Evolutionary conservation across 2,888 invertebrate species (phyloP).

Genomic region (Blastobasis adustella): DNA sequence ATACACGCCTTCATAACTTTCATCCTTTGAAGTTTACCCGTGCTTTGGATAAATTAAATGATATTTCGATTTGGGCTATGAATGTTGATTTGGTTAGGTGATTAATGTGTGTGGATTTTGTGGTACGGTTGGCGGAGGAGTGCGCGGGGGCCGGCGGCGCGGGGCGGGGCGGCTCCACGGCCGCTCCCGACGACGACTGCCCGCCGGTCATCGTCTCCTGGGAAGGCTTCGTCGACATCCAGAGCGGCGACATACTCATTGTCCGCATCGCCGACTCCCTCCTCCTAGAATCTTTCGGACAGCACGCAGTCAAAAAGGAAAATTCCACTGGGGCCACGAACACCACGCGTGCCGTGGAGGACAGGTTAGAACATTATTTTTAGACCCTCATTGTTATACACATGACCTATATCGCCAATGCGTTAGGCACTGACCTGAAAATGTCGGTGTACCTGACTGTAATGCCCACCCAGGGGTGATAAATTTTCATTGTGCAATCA

Average conservation of each 20-base stretch:
- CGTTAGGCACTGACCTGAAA: constrained; percentile 3
- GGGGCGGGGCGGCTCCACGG: constrained; percentile 21
- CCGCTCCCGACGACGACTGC: constrained; percentile 62
- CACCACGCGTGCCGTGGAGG: constrained; percentile 34
- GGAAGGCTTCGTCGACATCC: constrained; percentile 81
- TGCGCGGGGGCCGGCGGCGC: constrained; percentile 35
- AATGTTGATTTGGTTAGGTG: constrained; percentile 27
- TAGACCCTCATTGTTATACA: background rate
- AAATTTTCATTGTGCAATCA: background rate
- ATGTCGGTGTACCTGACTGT: background rate
- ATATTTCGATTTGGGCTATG: constrained; percentile 30
- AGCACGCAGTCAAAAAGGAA: constrained; percentile 25
- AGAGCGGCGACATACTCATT: constrained; percentile 82
- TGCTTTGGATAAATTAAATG: background rate
- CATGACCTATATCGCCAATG: constrained; percentile 3
- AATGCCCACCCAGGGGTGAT: background rate
- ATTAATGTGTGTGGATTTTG: constrained; percentile 41
- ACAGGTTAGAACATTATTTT: constrained; percentile 36
- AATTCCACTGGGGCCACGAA: constrained; percentile 40
- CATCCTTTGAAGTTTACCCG: too few species aligned
- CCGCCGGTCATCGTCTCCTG: constrained; percentile 76
- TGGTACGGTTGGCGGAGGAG: constrained; percentile 59
- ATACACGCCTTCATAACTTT: too few species aligned
- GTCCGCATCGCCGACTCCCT: constrained; percentile 80
- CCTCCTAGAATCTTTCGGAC: constrained; percentile 53